These are phyloP conservation scores for Eremophila alpestris DNA, from an alignment of 2,797 vertebrate species.

Conservation along the genomic window DNA sequence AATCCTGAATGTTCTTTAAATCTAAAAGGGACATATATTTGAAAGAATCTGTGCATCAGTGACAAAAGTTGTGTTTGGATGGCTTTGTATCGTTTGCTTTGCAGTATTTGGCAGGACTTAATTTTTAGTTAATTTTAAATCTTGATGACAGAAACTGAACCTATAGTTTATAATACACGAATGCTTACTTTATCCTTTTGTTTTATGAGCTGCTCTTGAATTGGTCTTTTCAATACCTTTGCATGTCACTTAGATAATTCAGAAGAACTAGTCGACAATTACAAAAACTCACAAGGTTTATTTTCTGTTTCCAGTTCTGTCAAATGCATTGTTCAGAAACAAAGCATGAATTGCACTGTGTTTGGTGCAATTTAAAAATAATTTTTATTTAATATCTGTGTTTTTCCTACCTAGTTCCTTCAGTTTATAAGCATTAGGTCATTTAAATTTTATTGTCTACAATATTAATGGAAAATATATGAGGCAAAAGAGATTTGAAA, in stretches of 20 bases:
- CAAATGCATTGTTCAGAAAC: fast-evolving
- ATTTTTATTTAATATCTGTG: background rate
- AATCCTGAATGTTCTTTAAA: background rate
- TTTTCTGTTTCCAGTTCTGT: background rate
- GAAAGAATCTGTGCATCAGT: background rate
- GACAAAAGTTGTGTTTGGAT: background rate
- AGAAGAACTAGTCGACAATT: background rate
- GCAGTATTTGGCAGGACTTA: background rate
- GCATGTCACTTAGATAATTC: background rate
- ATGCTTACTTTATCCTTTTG: background rate
- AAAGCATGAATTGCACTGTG: background rate
- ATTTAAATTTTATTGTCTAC: background rate
- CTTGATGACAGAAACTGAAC: background rate
- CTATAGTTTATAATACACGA: background rate
- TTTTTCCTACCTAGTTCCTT: background rate
- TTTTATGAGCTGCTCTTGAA: background rate
- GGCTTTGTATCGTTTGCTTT: background rate
- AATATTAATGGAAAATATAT: background rate
- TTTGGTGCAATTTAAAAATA: background rate
- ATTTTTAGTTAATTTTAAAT: background rate
- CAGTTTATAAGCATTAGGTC: background rate
- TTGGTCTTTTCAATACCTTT: background rate
- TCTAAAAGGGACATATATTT: background rate
- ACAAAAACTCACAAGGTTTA: background rate
- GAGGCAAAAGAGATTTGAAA: background rate